Conservation (phyloP, 1,140 invertebrate species). For the Prorops nasuta region DNA sequence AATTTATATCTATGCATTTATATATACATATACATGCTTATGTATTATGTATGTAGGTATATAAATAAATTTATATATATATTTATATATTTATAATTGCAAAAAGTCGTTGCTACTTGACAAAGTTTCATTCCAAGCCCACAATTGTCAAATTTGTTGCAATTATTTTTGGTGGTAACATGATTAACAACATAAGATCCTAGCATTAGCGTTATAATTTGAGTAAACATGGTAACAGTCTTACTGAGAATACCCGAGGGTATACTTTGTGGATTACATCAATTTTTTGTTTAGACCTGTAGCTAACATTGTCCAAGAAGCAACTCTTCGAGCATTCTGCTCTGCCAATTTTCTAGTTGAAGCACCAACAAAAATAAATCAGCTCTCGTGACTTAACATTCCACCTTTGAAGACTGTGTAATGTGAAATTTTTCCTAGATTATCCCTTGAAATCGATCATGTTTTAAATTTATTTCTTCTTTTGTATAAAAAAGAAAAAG, state of each 20-base stretch:
- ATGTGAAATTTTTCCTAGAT: too few species aligned
- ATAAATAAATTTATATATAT: slow-evolving; percentile 5
- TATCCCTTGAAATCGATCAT: too few species aligned
- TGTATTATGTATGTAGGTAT: slow-evolving; percentile 1
- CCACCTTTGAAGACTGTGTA: too few species aligned
- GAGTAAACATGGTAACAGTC: too few species aligned
- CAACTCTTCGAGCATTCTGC: slow-evolving; percentile 1
- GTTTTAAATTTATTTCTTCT: too few species aligned
- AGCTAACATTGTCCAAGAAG: background rate
- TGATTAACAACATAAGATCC: background rate
- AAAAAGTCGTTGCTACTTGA: slow-evolving; percentile 16
- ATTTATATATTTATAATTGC: slow-evolving; percentile 5
- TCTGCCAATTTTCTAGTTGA: slow-evolving; percentile 11
- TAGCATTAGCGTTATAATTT: too few species aligned
- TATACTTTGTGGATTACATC: too few species aligned
- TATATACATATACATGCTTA: slow-evolving; percentile 4
- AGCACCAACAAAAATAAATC: slow-evolving; percentile 10
- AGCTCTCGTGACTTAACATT: background rate
- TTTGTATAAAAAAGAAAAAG: too few species aligned
- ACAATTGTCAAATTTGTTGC: background rate
- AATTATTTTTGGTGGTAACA: background rate
- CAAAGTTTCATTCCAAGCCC: background rate
- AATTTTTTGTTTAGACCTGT: too few species aligned
- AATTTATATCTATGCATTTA: slow-evolving; percentile 9
- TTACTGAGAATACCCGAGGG: too few species aligned